These are phyloP conservation scores for Eueremaeus valkanovi DNA, from an alignment of 2,888 invertebrate species.

Conservation along the genomic window DNA sequence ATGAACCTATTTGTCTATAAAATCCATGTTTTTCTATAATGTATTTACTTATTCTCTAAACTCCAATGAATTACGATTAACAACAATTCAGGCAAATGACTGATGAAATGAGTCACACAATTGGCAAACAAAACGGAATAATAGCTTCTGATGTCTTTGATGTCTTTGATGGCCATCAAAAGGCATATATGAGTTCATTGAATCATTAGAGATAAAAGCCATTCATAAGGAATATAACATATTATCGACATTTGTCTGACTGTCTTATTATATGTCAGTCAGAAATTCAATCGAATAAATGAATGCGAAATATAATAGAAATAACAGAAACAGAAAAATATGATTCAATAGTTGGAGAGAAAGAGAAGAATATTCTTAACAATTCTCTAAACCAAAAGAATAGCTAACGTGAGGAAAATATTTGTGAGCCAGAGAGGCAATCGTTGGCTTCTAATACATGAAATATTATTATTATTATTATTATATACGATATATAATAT, in stretches of 20 bases:
- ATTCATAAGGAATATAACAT: neutral
- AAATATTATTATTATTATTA: too few species aligned
- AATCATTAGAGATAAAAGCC: conserved; percentile 6
- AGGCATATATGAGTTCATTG: neutral
- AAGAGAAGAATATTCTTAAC: too few species aligned
- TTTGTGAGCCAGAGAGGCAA: neutral
- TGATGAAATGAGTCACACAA: conserved; percentile 2
- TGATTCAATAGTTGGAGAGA: too few species aligned
- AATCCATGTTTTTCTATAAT: neutral
- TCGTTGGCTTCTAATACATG: neutral
- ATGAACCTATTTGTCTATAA: neutral
- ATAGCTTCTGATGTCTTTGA: too few species aligned
- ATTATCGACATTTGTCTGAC: neutral
- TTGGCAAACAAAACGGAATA: neutral
- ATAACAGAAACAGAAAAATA: too few species aligned
- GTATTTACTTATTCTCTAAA: neutral
- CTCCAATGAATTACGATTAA: conserved; percentile 11
- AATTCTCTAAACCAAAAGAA: too few species aligned
- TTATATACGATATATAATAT: too few species aligned
- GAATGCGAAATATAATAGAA: conserved; percentile 10
- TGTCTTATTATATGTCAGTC: conserved; percentile 17
- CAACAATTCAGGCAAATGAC: neutral
- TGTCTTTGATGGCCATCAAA: neutral
- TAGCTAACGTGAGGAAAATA: neutral
- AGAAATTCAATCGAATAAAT: conserved; percentile 23